These are phyloP conservation scores for Hippocampus barbouri DNA, from an alignment of 2,113 vertebrate species.

Conservation along the genomic window DNA sequence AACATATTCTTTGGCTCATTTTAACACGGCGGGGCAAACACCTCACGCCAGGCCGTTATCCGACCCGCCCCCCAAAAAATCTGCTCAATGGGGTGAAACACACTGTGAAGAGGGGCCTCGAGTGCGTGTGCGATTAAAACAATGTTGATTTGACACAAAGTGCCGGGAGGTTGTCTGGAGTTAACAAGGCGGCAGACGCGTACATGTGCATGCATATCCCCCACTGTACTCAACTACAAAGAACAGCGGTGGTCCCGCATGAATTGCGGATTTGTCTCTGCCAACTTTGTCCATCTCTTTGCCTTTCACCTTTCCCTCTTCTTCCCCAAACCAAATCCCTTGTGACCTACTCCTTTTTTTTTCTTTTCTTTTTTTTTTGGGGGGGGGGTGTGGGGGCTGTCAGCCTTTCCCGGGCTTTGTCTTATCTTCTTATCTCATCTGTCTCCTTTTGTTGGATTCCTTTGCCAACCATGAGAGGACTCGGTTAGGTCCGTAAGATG, in stretches of 20 bases:
- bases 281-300: slow-evolving; percentile 3
- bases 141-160: slow-evolving; percentile 12
- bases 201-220: not conserved
- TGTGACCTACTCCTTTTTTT: not conserved
- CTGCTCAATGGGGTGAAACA: slow-evolving; percentile 6
- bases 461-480: not conserved
- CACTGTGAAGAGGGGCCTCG: not conserved
- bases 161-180: slow-evolving; percentile 7
- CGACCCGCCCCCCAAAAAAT: not conserved
- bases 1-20: slow-evolving; percentile 12
- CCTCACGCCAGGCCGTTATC: not conserved
- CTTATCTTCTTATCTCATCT: not conserved
- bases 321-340: slow-evolving; percentile 5
- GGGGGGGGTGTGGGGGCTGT: not conserved
- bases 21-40: slow-evolving; percentile 2
- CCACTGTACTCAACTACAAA: slow-evolving; percentile 10
- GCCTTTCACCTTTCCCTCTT: slow-evolving; percentile 1
- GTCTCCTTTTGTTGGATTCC: not conserved
- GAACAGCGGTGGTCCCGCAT: not conserved
- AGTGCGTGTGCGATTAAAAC: slow-evolving; percentile 5
- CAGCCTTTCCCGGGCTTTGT: not conserved
- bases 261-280: slow-evolving; percentile 4
- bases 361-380: not conserved
- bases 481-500: not conserved
- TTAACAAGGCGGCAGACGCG: slow-evolving; percentile 1